These are phyloP conservation scores for Xylota sylvarum DNA, from an alignment of 2,888 invertebrate genomes.

Conservation along the genomic window DNA sequence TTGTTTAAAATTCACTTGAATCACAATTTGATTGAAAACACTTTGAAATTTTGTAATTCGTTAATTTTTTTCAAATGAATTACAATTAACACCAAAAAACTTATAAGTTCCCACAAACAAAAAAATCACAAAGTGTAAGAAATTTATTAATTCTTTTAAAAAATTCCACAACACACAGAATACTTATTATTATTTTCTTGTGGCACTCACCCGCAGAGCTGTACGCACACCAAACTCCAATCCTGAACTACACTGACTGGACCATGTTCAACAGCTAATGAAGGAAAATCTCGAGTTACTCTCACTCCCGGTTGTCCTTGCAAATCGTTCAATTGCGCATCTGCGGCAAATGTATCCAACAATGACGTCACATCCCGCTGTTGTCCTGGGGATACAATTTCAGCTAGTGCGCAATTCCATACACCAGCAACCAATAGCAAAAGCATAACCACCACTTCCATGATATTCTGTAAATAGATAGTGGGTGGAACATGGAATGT, in stretches of 20 bases:
- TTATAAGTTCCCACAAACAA: neutral
- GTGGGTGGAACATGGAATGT: slow-evolving; percentile 66
- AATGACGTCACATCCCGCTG: slow-evolving; percentile 68
- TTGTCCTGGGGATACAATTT: slow-evolving; percentile 61
- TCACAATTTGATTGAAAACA: neutral
- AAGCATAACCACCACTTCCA: slow-evolving; percentile 67
- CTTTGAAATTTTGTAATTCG: neutral
- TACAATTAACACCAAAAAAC: neutral
- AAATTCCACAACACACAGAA: slow-evolving; percentile 45
- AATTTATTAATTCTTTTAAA: slow-evolving; percentile 17
- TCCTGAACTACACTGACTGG: slow-evolving; percentile 84
- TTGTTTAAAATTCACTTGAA: slow-evolving; percentile 14
- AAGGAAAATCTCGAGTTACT: slow-evolving; percentile 65
- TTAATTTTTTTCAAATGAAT: too few species aligned
- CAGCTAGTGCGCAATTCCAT: slow-evolving; percentile 60
- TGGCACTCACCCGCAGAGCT: slow-evolving; percentile 85
- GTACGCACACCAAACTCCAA: slow-evolving; percentile 85
- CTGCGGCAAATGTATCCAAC: slow-evolving; percentile 69
- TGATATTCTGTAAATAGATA: slow-evolving; percentile 63
- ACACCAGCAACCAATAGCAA: slow-evolving; percentile 62
- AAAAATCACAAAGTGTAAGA: neutral
- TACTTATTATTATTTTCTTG: slow-evolving; percentile 38
- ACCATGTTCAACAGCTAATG: slow-evolving; percentile 78
- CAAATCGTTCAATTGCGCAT: slow-evolving; percentile 55
- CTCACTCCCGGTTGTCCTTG: slow-evolving; percentile 52